phyloP scores from a whole-genome alignment of 2,888 invertebrate species.

The Pecten maximus region DNA sequence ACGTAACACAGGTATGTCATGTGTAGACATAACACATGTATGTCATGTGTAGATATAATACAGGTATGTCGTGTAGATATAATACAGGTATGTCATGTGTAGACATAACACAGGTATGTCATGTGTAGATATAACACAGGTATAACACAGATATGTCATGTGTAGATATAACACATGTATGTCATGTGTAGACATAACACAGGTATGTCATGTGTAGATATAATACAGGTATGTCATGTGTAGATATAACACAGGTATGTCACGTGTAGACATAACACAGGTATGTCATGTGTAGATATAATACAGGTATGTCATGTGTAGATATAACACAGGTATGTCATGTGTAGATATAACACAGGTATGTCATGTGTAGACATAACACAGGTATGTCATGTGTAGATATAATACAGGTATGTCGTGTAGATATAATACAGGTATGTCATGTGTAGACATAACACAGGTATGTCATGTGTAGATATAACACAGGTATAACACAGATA shows the following conservation, averaged over 20 bases:
- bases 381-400: neutral
- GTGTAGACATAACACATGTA: neutral
- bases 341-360: neutral
- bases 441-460: too few relatives aligned
- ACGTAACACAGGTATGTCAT: neutral
- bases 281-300: neutral
- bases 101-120: neutral
- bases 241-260: neutral
- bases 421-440: too few relatives aligned
- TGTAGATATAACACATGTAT: neutral
- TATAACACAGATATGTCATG: neutral
- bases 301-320: constrained; percentile 22
- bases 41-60: neutral
- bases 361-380: neutral
- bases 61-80: neutral
- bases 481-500: too few relatives aligned
- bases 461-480: too few relatives aligned
- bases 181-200: neutral
- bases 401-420: too few relatives aligned
- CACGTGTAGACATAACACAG: neutral
- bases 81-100: constrained; percentile 9
- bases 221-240: constrained; percentile 9
- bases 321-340: constrained; percentile 11
- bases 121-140: neutral
- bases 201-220: constrained; percentile 2